Base-by-base conservation (phyloP, 2,888 invertebrate species). In the Prenolepis imparis region DNA sequence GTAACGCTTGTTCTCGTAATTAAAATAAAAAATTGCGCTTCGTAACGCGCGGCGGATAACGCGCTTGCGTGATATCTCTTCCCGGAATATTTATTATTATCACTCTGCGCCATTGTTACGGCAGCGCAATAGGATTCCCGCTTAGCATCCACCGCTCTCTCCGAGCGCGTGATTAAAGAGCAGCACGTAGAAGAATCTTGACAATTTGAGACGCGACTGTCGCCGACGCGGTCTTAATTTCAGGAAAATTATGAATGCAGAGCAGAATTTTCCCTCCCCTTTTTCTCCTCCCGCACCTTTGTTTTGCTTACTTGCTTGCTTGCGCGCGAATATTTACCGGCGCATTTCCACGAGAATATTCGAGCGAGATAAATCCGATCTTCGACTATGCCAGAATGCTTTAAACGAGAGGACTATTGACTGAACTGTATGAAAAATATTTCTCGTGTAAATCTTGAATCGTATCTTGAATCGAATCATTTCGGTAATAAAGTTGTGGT, bases 181-280 rank as follows among this genome's bases (percentile, higher is more conserved):
- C 78, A 80, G 78, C 78, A 80, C 78, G 78, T 80, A 80, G 78
- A 88, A 86, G 86, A 82, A 83, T n/a, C 67, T 75, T 82, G 88
- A 88, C 88, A 88, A 78, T 78, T 78, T 88, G 86, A 88, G 87
- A 88, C 86, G 85, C 86, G 81, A 86, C 88, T 86, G 87, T 88
- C 86, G 86, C 85, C 52, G 73, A 78, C 84, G 83, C 61, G 84
- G 78, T 87, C 84, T 84, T 88, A 88, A 88, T 88, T 88, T 81
- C 78, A 70, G 36, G 59, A 70, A 80, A 80, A 70, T 80, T 80
- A 80, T 80, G 12, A 80, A 80, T 80, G 78, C 78, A 36, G 68
- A 68, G 36, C 68, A 80, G 70, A 80, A 70, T 66, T 70, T 21
- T 15, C 41, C 39, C 3, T 41, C 3, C 24, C 55, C n/a, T 41